phyloP scores from a whole-genome alignment of 2,113 vertebrate genomes.

The Entomyzon cyanotis region DNA sequence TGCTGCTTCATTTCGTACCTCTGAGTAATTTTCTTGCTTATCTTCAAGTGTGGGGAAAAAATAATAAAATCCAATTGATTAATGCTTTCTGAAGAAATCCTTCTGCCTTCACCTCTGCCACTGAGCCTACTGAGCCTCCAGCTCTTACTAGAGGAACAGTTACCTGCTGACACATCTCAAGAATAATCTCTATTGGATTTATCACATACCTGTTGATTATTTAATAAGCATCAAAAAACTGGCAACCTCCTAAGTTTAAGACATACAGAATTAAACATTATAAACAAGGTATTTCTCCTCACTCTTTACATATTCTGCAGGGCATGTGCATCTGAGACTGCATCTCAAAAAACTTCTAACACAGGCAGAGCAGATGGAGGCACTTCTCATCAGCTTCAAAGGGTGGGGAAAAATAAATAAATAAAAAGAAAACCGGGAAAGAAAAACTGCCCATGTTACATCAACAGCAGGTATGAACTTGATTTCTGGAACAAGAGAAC shows the following conservation, averaged over 20 bases:
- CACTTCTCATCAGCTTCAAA: background rate
- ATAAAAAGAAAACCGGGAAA: background rate
- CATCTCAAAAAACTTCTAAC: background rate
- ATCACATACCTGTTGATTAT: background rate
- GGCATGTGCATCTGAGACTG: background rate
- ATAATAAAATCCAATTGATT: background rate
- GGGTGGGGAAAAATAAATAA: background rate
- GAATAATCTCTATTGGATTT: background rate
- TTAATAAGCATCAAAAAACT: background rate
- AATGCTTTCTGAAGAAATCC: background rate
- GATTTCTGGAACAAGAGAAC: slow-evolving; percentile 50
- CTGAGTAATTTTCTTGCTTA: background rate
- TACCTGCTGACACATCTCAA: background rate
- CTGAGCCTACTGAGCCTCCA: background rate
- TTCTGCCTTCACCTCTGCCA: background rate
- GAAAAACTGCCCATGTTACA: slow-evolving; percentile 25
- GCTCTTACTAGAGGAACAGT: background rate
- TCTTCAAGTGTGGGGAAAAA: background rate
- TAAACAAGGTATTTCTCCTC: background rate
- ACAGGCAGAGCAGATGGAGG: background rate
- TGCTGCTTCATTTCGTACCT: background rate
- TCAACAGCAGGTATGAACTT: slow-evolving; percentile 74
- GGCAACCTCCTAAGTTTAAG: background rate
- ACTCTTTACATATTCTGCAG: background rate
- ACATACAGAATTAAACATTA: background rate